phyloP scores from a whole-genome alignment of 2,888 invertebrate species.

The Orthosia incerta region DNA sequence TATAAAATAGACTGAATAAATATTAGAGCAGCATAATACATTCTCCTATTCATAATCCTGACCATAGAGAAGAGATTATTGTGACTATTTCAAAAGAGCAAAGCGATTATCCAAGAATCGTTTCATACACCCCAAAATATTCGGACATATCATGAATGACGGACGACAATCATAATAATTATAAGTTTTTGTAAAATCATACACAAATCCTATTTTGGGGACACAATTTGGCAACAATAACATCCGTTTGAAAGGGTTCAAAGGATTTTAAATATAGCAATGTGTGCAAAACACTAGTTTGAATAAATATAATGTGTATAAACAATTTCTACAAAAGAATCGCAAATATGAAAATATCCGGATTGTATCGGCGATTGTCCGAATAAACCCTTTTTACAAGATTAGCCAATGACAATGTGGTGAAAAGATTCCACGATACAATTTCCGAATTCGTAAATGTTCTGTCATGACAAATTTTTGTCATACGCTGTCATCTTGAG shows the following conservation, averaged over 20 bases:
- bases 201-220: conserved; percentile 73
- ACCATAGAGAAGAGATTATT: conserved; percentile 58
- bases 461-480: conserved; percentile 63
- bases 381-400: conserved; percentile 69
- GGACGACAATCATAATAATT: conserved; percentile 67
- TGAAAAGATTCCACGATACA: conserved; percentile 68
- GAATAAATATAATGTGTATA: conserved; percentile 87
- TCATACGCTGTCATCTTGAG: conserved; percentile 52
- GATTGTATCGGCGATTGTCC: conserved; percentile 75
- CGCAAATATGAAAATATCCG: conserved; percentile 82
- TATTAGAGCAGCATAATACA: conserved; percentile 49
- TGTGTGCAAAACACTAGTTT: conserved; percentile 83
- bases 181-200: conserved; percentile 73
- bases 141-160: conserved; percentile 59
- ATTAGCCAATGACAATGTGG: conserved; percentile 72
- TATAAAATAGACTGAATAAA: conserved; percentile 59
- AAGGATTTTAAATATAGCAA: conserved; percentile 74
- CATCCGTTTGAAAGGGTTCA: conserved; percentile 83
- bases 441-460: conserved; percentile 67
- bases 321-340: conserved; percentile 80
- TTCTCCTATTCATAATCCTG: conserved; percentile 49
- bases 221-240: conserved; percentile 82
- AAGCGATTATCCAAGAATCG: conserved; percentile 54
- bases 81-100: conserved; percentile 61
- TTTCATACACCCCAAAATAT: conserved; percentile 58